These are phyloP conservation scores for Drosophila testacea DNA, from an alignment of 2,888 invertebrate genomes.

Conservation along the genomic window DNA sequence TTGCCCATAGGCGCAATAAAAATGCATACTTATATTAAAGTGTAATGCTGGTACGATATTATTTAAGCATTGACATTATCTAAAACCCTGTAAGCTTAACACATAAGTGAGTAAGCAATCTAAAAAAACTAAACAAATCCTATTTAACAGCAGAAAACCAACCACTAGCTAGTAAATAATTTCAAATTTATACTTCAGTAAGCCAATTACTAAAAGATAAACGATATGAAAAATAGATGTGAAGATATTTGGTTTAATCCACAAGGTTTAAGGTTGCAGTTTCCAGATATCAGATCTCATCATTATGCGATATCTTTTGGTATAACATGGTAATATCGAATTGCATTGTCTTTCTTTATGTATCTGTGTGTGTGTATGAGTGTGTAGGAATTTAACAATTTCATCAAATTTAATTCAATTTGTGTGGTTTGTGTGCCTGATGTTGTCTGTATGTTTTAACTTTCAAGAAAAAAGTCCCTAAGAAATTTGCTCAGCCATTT, in stretches of 20 bases:
- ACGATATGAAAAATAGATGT: constrained; percentile 1
- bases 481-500: constrained; percentile 51
- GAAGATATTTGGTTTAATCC: background rate
- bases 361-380: constrained; percentile 20
- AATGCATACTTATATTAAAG: constrained; percentile 32
- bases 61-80: constrained; percentile 51
- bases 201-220: constrained; percentile 30
- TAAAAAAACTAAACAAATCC: constrained; percentile 26
- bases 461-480: constrained; percentile 16
- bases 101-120: constrained; percentile 19
- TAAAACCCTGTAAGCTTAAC: constrained; percentile 34
- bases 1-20: constrained; percentile 61
- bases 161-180: constrained; percentile 76
- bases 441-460: constrained; percentile 13
- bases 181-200: constrained; percentile 71
- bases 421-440: constrained; percentile 5
- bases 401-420: constrained; percentile 22
- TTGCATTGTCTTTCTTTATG: constrained; percentile 6
- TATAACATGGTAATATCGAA: constrained; percentile 9
- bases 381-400: constrained; percentile 19
- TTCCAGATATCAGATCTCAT: background rate
- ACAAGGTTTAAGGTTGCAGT: background rate
- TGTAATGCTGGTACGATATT: constrained; percentile 57
- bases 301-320: background rate
- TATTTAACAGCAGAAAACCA: constrained; percentile 25